Base-by-base conservation (phyloP, 2,888 invertebrate genomes). In the Macaria notata region DNA sequence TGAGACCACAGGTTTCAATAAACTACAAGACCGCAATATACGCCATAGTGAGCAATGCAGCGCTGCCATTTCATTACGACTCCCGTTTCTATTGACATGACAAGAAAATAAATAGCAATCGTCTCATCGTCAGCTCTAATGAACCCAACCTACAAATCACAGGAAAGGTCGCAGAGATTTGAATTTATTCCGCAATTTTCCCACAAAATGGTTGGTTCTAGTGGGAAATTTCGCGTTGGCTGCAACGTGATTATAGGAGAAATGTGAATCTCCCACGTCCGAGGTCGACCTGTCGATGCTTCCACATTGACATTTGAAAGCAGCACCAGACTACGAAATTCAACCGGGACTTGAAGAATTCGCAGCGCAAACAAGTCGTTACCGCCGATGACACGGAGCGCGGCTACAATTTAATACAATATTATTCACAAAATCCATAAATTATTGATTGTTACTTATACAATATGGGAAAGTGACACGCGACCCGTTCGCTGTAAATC, bases 281-380 rank as follows among this genome's bases (percentile, higher is more conserved):
- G 65, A 66, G 66, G 71, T 69, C 72, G 75, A 79, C 80, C 73
- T 75, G 75, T 74, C 70, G 71, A 41, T 8, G 41, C 41, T 76
- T 83, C 73, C 72, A 70, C 73, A 78, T 76, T 85, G 86, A 86
- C 87, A 88, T 89, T 88, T 88, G 76, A 78, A 81, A 83, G 74
- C 72, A 66, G 69, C 36, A 50, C 36, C 30, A 50, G 19, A 36
- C 33, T 1, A 36, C 33, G 7, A 36, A 36, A 36, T 19, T 19
- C 19, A 19, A 19, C 19, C 19, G 19, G 19, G 19, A 19, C 19
- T 19, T 19, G 19, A 19, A 19, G 19, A 19, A 19, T 31, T n/a
- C n/a, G 3, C 36, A 49, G 31, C 41, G 29, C 36, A 45, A 46
- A 44, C 30, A 6, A 29, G 42, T 44, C 9, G 41, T 53, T 19